These are phyloP conservation scores for Hecatera dysodea DNA, from an alignment of 2,888 invertebrate genomes.

Conservation along the genomic window DNA sequence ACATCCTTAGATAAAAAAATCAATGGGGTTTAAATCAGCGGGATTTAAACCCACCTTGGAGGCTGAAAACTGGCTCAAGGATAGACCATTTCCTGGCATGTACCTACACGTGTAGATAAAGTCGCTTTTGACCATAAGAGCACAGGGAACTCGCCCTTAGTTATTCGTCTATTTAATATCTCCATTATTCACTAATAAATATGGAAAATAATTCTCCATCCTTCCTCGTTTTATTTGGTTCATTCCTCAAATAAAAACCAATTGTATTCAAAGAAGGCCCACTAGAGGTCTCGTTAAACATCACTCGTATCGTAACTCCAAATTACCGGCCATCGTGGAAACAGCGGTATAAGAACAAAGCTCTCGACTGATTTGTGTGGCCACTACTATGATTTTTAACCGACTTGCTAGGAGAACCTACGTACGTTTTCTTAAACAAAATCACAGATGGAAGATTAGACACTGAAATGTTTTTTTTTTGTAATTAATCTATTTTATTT, in stretches of 20 bases:
- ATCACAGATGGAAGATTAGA: neutral
- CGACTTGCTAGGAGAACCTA: neutral
- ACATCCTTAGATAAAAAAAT: no score
- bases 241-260: conserved; percentile 10
- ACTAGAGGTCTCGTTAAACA: conserved; percentile 37
- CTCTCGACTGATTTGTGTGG: conserved; percentile 26
- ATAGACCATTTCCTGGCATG: no score
- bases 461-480: no score
- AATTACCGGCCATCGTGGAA: conserved; percentile 39
- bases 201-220: neutral
- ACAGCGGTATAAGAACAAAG: conserved; percentile 21
- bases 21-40: no score
- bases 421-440: neutral
- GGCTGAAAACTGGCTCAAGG: no score
- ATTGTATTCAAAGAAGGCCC: neutral
- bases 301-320: conserved; percentile 50
- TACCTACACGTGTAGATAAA: no score
- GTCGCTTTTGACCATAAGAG: no score
- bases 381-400: conserved; percentile 26
- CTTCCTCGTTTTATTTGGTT: neutral
- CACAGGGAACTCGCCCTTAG: no score
- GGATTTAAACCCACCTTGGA: no score
- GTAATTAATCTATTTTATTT: no score
- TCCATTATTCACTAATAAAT: no score
- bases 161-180: no score